Percentiles rank a stretch among this genome's conserved stretches.
Evolutionary conservation across 2,113 vertebrate species (phyloP).

Genomic region (Boleophthalmus pectinirostris): DNA sequence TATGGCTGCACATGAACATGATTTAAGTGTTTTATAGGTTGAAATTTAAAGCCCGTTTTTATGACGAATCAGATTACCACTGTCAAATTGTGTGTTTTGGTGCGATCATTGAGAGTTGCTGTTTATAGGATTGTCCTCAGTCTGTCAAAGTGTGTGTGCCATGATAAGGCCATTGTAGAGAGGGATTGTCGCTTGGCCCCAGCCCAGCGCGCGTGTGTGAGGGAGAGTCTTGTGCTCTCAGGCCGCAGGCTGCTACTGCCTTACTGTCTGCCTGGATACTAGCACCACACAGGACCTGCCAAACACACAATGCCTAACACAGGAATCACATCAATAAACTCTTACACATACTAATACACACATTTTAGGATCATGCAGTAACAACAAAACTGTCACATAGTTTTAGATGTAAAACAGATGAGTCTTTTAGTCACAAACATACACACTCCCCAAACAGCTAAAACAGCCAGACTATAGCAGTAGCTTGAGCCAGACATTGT

Average conservation of each 20-base stretch:
- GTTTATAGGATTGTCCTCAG: conserved; percentile 53
- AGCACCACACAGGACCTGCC: conserved; percentile 63
- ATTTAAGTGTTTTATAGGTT: conserved; percentile 50
- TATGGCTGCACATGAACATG: conserved; percentile 39
- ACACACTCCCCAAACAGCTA: conserved; percentile 55
- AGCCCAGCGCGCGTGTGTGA: conserved; percentile 46
- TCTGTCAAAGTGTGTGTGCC: conserved; percentile 55
- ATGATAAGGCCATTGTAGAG: conserved; percentile 58
- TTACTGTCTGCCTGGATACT: conserved; percentile 67
- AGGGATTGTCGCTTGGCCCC: conserved; percentile 59
- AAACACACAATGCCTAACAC: conserved; percentile 59
- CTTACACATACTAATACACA: conserved; percentile 54
- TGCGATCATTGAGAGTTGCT: conserved; percentile 35
- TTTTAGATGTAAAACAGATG: conserved; percentile 56
- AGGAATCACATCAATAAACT: conserved; percentile 44
- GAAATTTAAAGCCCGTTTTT: conserved; percentile 43
- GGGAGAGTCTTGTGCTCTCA: conserved; percentile 58
- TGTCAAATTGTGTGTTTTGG: conserved; percentile 52
- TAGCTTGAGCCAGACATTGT: conserved; percentile 70
- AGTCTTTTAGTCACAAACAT: conserved; percentile 61
- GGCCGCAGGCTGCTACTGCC: conserved; percentile 64
- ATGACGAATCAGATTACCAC: conserved; percentile 24
- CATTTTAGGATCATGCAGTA: conserved; percentile 19
- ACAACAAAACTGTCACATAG: conserved; percentile 54
- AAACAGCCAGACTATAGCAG: conserved; percentile 57